Conservation (phyloP, 2,888 invertebrate genomes). For the Mimas tiliae region DNA sequence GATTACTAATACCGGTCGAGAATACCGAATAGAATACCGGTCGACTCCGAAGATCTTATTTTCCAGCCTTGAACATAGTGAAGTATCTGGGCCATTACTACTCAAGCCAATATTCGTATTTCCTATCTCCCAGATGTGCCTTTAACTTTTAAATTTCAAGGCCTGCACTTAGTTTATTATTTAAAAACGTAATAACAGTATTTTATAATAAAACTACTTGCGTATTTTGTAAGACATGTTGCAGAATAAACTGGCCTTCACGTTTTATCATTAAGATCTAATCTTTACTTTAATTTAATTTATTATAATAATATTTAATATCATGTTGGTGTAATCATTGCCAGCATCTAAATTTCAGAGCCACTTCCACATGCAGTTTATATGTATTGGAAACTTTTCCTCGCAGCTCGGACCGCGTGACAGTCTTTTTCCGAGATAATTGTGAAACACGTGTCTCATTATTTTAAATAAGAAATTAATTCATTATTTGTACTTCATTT, state of each 20-base stretch:
- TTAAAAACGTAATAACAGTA: not conserved
- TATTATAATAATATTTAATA: not conserved
- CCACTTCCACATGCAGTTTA: too few species aligned
- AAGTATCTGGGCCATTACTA: not conserved
- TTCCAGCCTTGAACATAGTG: not conserved
- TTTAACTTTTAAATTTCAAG: not conserved
- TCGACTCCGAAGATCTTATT: not conserved
- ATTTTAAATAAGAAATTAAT: too few species aligned
- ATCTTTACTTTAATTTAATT: not conserved
- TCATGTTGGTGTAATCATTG: not conserved
- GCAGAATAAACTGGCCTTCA: not conserved
- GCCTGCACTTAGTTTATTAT: not conserved
- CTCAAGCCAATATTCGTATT: not conserved
- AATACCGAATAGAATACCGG: too few species aligned
- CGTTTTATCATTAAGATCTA: not conserved
- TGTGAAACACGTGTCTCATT: too few species aligned
- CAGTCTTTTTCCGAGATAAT: too few species aligned
- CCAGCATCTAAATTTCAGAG: too few species aligned
- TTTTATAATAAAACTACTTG: not conserved
- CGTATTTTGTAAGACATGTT: not conserved
- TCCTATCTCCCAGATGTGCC: not conserved
- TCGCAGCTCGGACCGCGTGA: too few species aligned
- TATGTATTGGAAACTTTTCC: too few species aligned
- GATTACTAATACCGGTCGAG: too few species aligned
- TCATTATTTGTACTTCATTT: too few species aligned